Percentiles rank a stretch among this genome's conserved stretches.
These are phyloP conservation scores for Lepidurus couesii DNA, from an alignment of 1,140 invertebrate species.

Conservation along the genomic window DNA sequence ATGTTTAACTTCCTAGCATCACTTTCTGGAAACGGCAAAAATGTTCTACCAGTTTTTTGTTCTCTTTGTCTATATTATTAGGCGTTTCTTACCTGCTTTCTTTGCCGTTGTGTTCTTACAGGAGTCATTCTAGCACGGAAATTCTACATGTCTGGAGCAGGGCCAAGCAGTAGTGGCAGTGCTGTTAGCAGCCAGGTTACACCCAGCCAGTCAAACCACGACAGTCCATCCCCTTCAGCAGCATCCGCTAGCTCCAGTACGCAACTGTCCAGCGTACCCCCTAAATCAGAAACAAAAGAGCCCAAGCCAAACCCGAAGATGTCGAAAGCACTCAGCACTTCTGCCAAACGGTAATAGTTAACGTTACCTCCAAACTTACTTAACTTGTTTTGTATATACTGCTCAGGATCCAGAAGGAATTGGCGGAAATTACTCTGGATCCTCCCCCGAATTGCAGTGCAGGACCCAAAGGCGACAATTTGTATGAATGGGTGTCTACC, in stretches of 20 bases:
- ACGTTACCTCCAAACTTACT: background rate
- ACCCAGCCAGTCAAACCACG: slow-evolving; percentile 27
- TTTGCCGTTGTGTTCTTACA: too few species aligned
- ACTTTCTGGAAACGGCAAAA: too few species aligned
- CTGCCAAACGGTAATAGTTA: slow-evolving; percentile 65
- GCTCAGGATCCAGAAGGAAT: slow-evolving; percentile 85
- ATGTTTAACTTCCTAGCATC: too few species aligned
- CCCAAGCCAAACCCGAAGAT: slow-evolving; percentile 84
- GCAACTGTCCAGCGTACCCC: slow-evolving; percentile 47
- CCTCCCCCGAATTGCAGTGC: slow-evolving; percentile 96
- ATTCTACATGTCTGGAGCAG: slow-evolving; percentile 31
- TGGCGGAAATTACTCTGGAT: slow-evolving; percentile 93
- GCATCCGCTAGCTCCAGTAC: slow-evolving; percentile 12
- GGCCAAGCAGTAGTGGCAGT: slow-evolving; percentile 29
- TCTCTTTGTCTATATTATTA: background rate
- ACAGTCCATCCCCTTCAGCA: slow-evolving; percentile 28
- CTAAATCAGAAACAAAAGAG: slow-evolving; percentile 54
- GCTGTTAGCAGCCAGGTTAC: slow-evolving; percentile 27
- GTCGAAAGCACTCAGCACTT: slow-evolving; percentile 87
- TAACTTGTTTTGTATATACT: slow-evolving; percentile 37
- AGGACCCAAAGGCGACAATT: slow-evolving; percentile 92
- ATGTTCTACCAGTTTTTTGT: background rate
- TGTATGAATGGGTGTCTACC: slow-evolving; percentile 97
- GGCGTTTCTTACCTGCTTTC: background rate
- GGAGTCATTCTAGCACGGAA: too few species aligned